phyloP scores from a whole-genome alignment of 2,797 vertebrate genomes.

The Prunella strophiata region DNA sequence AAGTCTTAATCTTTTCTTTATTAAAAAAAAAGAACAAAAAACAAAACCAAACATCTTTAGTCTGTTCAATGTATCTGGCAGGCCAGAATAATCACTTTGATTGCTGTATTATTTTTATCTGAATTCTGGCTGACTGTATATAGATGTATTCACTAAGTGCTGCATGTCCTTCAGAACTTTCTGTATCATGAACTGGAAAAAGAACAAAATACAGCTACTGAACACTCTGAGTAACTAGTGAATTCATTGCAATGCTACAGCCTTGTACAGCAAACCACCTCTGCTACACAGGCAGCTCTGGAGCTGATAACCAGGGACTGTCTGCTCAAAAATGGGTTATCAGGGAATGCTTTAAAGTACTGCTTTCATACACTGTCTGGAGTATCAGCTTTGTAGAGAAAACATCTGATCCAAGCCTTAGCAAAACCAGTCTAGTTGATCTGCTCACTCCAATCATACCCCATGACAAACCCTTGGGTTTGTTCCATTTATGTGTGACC shows the following conservation, averaged over 20 bases:
- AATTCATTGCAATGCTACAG: conserved; percentile 13
- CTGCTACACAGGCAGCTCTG: background rate
- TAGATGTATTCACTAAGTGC: conserved; percentile 69
- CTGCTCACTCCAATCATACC: background rate
- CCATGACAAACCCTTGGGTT: background rate
- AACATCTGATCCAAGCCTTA: background rate
- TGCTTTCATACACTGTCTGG: background rate
- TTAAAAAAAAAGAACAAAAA: background rate
- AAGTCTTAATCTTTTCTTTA: conserved; percentile 80
- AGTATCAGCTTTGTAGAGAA: background rate
- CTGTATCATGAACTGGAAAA: conserved; percentile 70
- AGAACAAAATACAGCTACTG: conserved; percentile 66
- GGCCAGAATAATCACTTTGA: conserved; percentile 68
- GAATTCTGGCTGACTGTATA: conserved; percentile 69
- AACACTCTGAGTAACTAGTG: conserved; percentile 51
- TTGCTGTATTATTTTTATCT: conserved; percentile 63
- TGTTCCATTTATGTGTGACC: background rate
- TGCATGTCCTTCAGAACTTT: conserved; percentile 71
- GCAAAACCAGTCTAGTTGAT: background rate
- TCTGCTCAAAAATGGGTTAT: background rate
- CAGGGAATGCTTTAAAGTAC: background rate
- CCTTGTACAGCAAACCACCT: background rate
- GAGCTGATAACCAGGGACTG: background rate
- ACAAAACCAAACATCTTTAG: background rate
- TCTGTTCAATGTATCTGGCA: conserved; percentile 72